phyloP scores from a whole-genome alignment of 2,888 invertebrate genomes.

The Pediacus dermestoides region DNA sequence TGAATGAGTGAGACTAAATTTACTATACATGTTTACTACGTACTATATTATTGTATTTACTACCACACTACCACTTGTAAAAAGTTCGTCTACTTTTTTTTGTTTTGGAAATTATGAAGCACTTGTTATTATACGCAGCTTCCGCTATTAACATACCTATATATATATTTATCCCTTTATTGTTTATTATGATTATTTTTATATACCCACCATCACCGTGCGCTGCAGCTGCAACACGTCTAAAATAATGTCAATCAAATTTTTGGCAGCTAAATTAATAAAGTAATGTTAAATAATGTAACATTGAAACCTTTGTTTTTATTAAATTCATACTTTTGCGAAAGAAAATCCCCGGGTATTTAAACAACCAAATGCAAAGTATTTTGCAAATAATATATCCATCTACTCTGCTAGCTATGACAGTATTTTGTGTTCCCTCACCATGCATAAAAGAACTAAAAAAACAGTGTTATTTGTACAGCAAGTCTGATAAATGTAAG shows the following conservation, averaged over 20 bases:
- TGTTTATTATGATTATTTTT: no score
- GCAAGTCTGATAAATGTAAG: conserved; percentile 49
- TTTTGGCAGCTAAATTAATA: conserved; percentile 37
- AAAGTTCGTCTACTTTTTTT: no score
- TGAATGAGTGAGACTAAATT: conserved; percentile 32
- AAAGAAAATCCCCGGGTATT: no score
- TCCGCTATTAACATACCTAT: conserved; percentile 43
- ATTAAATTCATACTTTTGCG: no score
- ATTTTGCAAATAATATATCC: no score
- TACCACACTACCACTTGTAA: no score
- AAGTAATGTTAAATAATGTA: conserved; percentile 36
- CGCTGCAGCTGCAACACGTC: conserved; percentile 35
- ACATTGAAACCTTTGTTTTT: conserved; percentile 38
- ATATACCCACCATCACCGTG: no score
- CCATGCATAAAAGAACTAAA: conserved; percentile 12
- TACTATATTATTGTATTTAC: no score
- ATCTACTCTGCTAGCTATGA: conserved; percentile 5
- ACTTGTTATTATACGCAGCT: conserved; percentile 48
- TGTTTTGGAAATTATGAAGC: no score
- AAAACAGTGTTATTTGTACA: conserved; percentile 33
- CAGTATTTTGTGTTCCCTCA: conserved; percentile 5
- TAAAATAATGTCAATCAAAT: conserved; percentile 40
- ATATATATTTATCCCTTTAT: no score
- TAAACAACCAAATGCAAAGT: no score
- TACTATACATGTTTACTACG: no score